phyloP scores from a whole-genome alignment of 2,888 invertebrate genomes.

The Acleris laterana region DNA sequence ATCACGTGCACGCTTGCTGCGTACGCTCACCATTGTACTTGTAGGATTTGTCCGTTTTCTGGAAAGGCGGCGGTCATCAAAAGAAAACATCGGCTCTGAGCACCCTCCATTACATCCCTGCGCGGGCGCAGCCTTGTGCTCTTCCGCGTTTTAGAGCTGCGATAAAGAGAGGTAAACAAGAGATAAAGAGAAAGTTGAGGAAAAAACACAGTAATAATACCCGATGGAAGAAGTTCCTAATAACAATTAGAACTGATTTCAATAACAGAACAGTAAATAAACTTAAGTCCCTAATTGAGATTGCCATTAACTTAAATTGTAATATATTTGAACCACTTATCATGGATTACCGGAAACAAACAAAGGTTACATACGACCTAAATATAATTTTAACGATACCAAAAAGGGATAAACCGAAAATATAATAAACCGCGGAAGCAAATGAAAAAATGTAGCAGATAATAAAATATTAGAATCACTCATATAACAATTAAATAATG shows the following conservation, averaged over 20 bases:
- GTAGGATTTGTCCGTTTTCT: slow-evolving; percentile 45
- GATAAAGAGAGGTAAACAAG: slow-evolving; percentile 11
- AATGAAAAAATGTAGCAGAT: slow-evolving; percentile 10
- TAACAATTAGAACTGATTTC: slow-evolving; percentile 9
- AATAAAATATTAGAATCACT: slow-evolving; percentile 19
- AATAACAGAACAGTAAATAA: background rate
- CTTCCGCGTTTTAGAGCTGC: slow-evolving; percentile 39
- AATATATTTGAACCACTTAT: background rate
- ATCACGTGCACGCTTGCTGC: slow-evolving; percentile 9
- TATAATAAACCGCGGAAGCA: slow-evolving; percentile 35
- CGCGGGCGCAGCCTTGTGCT: slow-evolving; percentile 42
- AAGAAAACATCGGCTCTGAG: slow-evolving; percentile 38
- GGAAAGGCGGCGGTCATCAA: slow-evolving; percentile 49
- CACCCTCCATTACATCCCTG: slow-evolving; percentile 47
- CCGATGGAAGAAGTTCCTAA: slow-evolving; percentile 2
- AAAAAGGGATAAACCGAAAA: slow-evolving; percentile 37
- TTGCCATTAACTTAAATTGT: slow-evolving; percentile 44
- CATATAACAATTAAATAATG: slow-evolving; percentile 34
- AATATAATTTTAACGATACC: slow-evolving; percentile 41
- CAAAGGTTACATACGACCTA: slow-evolving; percentile 46
- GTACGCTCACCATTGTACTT: slow-evolving; percentile 39
- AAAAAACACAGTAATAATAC: background rate
- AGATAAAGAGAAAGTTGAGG: background rate
- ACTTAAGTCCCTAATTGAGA: background rate
- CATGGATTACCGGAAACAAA: slow-evolving; percentile 37